Conservation (phyloP, 2,888 invertebrate genomes). For the Amblyteles armatorius region DNA sequence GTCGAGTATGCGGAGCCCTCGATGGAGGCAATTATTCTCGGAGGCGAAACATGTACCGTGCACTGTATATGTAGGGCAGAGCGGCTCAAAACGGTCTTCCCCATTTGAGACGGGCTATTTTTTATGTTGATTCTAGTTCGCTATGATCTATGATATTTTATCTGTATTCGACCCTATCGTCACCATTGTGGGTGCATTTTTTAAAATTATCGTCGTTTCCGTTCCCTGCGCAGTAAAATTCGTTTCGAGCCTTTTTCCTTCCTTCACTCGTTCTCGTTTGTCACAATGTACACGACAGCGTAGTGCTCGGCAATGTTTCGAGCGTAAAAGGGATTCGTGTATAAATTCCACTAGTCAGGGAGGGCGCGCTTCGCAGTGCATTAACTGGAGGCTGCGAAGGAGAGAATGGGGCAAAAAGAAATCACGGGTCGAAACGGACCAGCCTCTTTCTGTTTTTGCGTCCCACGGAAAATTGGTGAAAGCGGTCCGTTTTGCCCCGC, state of each 20-base stretch:
- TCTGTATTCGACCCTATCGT: too few relatives aligned
- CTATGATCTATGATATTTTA: too few relatives aligned
- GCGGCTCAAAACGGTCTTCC: too few relatives aligned
- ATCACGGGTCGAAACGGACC: not conserved
- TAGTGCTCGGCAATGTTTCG: not conserved
- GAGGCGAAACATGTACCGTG: not conserved
- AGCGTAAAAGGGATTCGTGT: not conserved
- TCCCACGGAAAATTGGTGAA: not conserved
- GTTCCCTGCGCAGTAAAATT: not conserved
- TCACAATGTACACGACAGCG: not conserved
- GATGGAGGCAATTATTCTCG: not conserved
- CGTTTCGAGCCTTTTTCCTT: not conserved
- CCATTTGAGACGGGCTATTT: too few relatives aligned
- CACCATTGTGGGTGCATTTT: not conserved
- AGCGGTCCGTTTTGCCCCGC: not conserved
- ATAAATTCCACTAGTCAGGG: not conserved
- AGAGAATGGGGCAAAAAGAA: not conserved
- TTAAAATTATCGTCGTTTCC: not conserved
- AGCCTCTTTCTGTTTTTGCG: not conserved
- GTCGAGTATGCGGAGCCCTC: not conserved
- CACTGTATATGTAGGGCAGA: too few relatives aligned
- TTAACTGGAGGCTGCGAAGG: not conserved
- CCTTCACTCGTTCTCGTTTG: not conserved
- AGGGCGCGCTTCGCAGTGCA: not conserved
- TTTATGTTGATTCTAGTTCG: too few relatives aligned